Conservation (phyloP, 1,140 invertebrate genomes). For the Tachypleus tridentatus region DNA sequence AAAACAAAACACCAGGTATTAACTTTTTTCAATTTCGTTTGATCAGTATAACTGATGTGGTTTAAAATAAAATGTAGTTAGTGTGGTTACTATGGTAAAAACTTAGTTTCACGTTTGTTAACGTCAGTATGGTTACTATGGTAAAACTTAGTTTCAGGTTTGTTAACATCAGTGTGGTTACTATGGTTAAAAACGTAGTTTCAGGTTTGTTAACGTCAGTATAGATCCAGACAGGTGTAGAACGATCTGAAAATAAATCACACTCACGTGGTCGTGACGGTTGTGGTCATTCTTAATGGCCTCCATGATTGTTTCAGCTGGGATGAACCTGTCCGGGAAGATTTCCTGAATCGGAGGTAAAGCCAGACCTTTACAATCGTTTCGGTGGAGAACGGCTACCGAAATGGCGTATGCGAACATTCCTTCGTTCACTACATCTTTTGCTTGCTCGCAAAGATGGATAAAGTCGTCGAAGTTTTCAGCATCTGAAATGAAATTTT, state of each 20-base stretch:
- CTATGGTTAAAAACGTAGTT: no score
- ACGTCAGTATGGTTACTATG: no score
- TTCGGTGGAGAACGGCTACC: slow-evolving; percentile 45
- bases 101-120: no score
- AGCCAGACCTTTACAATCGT: slow-evolving; percentile 39
- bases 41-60: no score
- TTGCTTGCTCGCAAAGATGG: slow-evolving; percentile 48
- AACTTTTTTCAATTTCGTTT: no score
- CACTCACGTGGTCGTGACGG: slow-evolving; percentile 25
- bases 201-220: no score
- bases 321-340: slow-evolving; percentile 40
- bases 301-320: slow-evolving; percentile 35
- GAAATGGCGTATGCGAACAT: slow-evolving; percentile 48
- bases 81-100: no score
- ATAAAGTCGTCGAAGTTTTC: slow-evolving; percentile 36
- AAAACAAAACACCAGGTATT: no score
- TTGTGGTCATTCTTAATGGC: slow-evolving; percentile 32
- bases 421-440: slow-evolving; percentile 48
- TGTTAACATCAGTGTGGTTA: no score
- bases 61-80: no score
- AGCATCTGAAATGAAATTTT: slow-evolving; percentile 7
- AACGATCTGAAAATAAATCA: neutral
- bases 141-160: no score
- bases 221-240: no score
- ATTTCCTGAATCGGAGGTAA: slow-evolving; percentile 53